Evolutionary conservation across 2,888 invertebrate genomes (phyloP).

Genomic region (Patella depressa): DNA sequence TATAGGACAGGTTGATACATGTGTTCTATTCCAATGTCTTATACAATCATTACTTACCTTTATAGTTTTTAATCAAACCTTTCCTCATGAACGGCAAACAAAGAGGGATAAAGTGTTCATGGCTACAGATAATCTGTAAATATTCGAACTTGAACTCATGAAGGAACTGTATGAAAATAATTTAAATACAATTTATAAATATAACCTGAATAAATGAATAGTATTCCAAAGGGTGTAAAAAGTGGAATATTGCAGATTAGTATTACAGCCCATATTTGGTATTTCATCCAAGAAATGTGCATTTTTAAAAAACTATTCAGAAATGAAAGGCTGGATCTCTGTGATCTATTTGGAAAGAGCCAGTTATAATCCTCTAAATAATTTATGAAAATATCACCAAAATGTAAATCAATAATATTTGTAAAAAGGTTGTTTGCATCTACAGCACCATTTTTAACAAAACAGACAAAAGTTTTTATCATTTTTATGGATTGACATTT

Average conservation of each 20-base stretch:
- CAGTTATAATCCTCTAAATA: no score
- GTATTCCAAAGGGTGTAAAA: neutral
- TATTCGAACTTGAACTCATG: slow-evolving; percentile 94
- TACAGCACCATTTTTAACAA: no score
- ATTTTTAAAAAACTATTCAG: no score
- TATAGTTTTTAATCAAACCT: slow-evolving; percentile 68
- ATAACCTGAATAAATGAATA: neutral
- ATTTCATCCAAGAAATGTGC: no score
- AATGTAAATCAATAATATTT: no score
- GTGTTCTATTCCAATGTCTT: neutral
- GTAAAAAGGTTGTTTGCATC: no score
- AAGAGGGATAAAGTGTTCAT: slow-evolving; percentile 94
- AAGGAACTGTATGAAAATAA: slow-evolving; percentile 76
- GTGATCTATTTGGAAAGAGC: no score
- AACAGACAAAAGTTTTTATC: no score
- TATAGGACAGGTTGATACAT: no score
- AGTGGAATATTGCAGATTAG: neutral
- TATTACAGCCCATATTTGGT: neutral
- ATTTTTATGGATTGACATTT: no score
- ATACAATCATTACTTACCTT: slow-evolving; percentile 60
- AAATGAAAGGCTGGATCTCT: no score
- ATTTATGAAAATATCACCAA: no score
- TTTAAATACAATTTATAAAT: neutral
- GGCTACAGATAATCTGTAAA: slow-evolving; percentile 89
- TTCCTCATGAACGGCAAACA: slow-evolving; percentile 81